These are phyloP conservation scores for Petrolisthes manimaculis DNA, from an alignment of 2,888 invertebrate species.

Conservation along the genomic window DNA sequence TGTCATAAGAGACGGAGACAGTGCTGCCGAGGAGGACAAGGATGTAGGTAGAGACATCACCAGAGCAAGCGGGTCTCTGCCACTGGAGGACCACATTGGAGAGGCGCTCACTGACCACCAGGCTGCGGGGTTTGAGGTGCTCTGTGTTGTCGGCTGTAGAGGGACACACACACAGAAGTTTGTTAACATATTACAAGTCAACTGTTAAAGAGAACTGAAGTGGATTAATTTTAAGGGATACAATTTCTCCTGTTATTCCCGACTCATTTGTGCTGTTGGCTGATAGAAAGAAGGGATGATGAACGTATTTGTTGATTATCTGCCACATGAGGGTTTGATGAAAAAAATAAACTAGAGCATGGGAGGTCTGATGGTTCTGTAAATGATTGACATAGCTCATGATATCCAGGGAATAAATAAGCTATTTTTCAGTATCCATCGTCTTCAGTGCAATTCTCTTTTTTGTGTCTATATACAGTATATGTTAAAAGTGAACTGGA, in stretches of 20 bases:
- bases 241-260: neutral
- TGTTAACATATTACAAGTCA: neutral
- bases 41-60: slow-evolving; percentile 65
- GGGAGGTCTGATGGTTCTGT: neutral
- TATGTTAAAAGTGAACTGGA: too few species aligned
- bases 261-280: too few species aligned
- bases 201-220: neutral
- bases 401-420: neutral
- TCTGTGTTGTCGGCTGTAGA: slow-evolving; percentile 65
- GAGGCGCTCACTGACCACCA: slow-evolving; percentile 62
- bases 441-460: too few species aligned
- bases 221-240: neutral
- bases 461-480: too few species aligned
- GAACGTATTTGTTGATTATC: neutral
- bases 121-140: slow-evolving; percentile 63
- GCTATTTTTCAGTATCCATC: too few species aligned
- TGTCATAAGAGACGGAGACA: slow-evolving; percentile 63
- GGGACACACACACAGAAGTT: neutral
- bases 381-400: too few species aligned
- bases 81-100: slow-evolving; percentile 63
- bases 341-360: neutral
- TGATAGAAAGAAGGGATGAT: too few species aligned
- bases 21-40: slow-evolving; percentile 65
- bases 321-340: neutral
- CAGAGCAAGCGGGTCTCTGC: slow-evolving; percentile 63